Evolutionary conservation across 1,140 invertebrate species (phyloP), one percentile per base, ranked within the genome.

Genomic region (Frieseomelitta varia): DNA sequence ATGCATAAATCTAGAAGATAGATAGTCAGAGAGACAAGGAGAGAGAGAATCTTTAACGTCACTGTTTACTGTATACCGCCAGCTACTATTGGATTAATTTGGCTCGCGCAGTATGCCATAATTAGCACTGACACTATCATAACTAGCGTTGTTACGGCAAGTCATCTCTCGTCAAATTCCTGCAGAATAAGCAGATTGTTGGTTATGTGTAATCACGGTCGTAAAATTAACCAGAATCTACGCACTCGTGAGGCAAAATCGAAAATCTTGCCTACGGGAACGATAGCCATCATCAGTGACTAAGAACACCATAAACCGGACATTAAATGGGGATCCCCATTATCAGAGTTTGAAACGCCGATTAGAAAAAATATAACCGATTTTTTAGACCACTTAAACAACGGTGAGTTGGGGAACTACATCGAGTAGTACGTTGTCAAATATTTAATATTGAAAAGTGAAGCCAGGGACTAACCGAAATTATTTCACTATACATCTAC

Each of bases 111-210:
- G 21, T 74, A 74, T 74, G 79, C 79, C 79, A 81, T 81, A 81
- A 81, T 81, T 81, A 81, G 79, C 47, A 81, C 56, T 53, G 79
- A 81, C 79, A 30, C 47, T 81, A 81, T 81, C 79, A 65, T 81
- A 81, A 81, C 58, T 81, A 81, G 71, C 19, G 55, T 65, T 81
- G 79, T 61, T 27, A 63, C 56, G 27, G 47, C 27, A n/a, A 53
- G 71, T 74, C 58, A 74, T 27, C 79, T 73, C 12, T 69, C n/a
- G 27, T 81, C 71, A 53, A 63, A 81, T 81, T 75, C 56, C 79
- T 51, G 19, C 56, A 63, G 56, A 65, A 72, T 55, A 81, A 74
- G 47, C 79, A 55, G 71, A 75, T 75, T 74, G 58, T 75, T 81
- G 15, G 56, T 65, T 75, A 81, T n/a, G 79, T 30, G 47, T 81